These are phyloP conservation scores for Trissolcus brochymenae DNA, from an alignment of 2,888 invertebrate genomes.

Conservation along the genomic window DNA sequence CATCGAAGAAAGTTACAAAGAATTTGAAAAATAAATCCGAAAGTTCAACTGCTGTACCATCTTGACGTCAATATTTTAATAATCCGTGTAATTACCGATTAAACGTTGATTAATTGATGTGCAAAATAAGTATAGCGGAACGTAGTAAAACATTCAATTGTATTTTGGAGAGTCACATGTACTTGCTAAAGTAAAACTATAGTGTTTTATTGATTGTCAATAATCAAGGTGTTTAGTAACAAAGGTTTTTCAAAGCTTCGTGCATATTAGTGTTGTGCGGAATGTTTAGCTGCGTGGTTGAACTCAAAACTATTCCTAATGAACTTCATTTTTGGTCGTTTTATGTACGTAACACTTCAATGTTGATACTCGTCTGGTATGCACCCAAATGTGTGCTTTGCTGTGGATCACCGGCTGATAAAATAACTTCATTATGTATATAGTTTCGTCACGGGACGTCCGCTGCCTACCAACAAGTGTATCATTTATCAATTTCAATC, in stretches of 20 bases:
- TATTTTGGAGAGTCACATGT: constrained; percentile 31
- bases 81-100: constrained; percentile 2
- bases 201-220: constrained; percentile 57
- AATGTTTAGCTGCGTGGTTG: constrained; percentile 41
- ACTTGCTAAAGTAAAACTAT: constrained; percentile 31
- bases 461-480: constrained; percentile 9
- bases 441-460: not conserved
- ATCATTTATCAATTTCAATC: not conserved
- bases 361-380: not conserved
- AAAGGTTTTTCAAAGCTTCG: constrained; percentile 54
- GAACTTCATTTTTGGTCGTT: constrained; percentile 42
- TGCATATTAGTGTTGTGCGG: constrained; percentile 44
- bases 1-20: too few species aligned
- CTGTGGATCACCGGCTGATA: constrained; percentile 12
- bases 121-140: not conserved
- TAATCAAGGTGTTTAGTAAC: constrained; percentile 58
- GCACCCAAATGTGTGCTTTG: not conserved
- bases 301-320: constrained; percentile 22
- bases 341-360: constrained; percentile 39
- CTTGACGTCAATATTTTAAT: constrained; percentile 5
- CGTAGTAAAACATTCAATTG: constrained; percentile 4
- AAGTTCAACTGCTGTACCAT: not conserved
- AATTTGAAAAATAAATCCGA: too few species aligned
- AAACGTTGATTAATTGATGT: constrained; percentile 14
- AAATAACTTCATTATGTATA: constrained; percentile 2